phyloP scores from a whole-genome alignment of 2,797 vertebrate species.

The Epinephelus coioides region DNA sequence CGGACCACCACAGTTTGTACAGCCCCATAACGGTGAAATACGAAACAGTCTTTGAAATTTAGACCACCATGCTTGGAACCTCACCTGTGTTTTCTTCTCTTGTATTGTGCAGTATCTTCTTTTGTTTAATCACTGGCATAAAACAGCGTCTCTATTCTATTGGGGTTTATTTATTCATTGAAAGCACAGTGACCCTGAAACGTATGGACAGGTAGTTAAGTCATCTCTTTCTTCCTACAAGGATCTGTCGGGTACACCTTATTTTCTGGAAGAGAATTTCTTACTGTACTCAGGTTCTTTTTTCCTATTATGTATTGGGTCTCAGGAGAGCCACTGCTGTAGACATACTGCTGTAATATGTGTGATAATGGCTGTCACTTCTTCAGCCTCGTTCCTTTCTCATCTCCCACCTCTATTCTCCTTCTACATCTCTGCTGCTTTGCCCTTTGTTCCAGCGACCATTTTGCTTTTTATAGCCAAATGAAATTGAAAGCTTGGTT shows the following conservation, averaged over 20 bases:
- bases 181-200: not conserved
- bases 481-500: slow-evolving; percentile 24
- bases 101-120: not conserved
- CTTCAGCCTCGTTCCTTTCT: slow-evolving; percentile 26
- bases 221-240: not conserved
- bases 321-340: slow-evolving; percentile 26
- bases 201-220: not conserved
- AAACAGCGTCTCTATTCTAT: not conserved
- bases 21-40: not conserved
- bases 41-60: slow-evolving; percentile 4
- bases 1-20: not conserved
- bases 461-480: slow-evolving; percentile 30
- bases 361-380: slow-evolving; percentile 50
- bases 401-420: slow-evolving; percentile 11
- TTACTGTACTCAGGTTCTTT: not conserved
- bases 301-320: not conserved
- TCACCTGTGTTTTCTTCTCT: not conserved
- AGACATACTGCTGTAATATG: slow-evolving; percentile 27
- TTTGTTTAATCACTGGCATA: not conserved
- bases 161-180: not conserved
- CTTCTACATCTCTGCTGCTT: slow-evolving; percentile 13
- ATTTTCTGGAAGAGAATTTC: not conserved
- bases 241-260: not conserved
- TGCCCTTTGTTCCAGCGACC: slow-evolving; percentile 30
- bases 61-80: not conserved